Conservation (phyloP, 23 tunicate genomes). For the Oikopleura vanhoeffeni region DNA sequence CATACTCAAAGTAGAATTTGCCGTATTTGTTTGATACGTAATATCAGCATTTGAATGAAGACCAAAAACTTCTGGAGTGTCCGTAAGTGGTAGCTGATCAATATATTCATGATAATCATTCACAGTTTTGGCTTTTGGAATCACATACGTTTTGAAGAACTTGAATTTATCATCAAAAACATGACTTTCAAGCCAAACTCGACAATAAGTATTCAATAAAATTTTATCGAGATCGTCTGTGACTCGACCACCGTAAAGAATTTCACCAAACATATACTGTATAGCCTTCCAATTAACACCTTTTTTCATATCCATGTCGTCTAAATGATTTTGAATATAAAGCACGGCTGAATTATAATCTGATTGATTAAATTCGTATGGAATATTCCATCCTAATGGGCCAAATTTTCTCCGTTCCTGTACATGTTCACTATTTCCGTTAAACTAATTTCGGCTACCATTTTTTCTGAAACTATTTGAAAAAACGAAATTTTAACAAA, state of each 20-base stretch:
- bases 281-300: conserved; percentile 97
- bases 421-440: no score
- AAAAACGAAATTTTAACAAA: no score
- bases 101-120: conserved; percentile 58
- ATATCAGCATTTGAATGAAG: conserved; percentile 97
- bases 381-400: conserved; percentile 98
- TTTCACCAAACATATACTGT: conserved; percentile 91
- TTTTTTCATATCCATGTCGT: conserved; percentile 82
- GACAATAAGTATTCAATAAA: conserved; percentile 87
- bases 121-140: conserved; percentile 64
- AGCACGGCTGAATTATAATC: conserved; percentile 87
- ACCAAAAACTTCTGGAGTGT: conserved; percentile 98
- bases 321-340: conserved; percentile 88
- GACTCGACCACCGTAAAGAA: conserved; percentile 93
- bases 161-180: conserved; percentile 66
- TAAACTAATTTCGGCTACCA: no score
- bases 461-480: no score
- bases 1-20: conserved; percentile 61
- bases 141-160: conserved; percentile 65
- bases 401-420: conserved; percentile 96
- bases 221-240: conserved; percentile 91
- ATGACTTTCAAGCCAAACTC: conserved; percentile 90
- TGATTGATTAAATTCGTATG: conserved; percentile 93
- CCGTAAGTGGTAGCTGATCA: conserved; percentile 72
- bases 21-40: conserved; percentile 93